Evolutionary conservation across 2,888 invertebrate genomes (phyloP), one percentile per base, ranked within the genome.

Genomic region (Drepana falcataria): DNA sequence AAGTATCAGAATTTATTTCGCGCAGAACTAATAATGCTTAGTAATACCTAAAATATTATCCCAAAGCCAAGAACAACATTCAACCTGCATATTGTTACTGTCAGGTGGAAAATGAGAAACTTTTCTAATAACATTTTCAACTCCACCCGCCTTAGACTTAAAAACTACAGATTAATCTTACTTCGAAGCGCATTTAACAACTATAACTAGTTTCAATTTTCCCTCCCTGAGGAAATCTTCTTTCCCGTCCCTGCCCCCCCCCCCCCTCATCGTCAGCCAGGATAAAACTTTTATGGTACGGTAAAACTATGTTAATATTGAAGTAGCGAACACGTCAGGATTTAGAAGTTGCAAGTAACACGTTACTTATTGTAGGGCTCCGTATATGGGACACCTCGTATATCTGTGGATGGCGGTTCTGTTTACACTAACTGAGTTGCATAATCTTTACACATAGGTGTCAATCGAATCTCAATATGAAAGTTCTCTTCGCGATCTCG

Each of bases 151-250:
- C 44, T 44, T 44, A 44, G 7, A 44, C 44, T 44, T 44, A 9
- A 44, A 44, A 44, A 44, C 9, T 44, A 44, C 44, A 9, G 44
- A 44, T 44, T 44, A 44, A 44, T 44, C 9, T 44, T 44, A 9
- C 44, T 44, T 44, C 9, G 44, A 44, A 9, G 37, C 5, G 9
- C 41, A 41, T 48, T 54, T 55, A 61, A 59, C 59, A 59, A 68
- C 63, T 63, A 64, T 48, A 61, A 55, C 60, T 58, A 64, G 53
- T 63, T 67, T 60, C 57, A 60, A 58, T 63, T 47, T 58, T 54
- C 47, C 48, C 60, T 54, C 47, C 37, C 53, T 55, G 40, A 52
- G 59, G 55, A 57, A 58, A 60, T 53, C 4, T 35, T 3, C n/a
- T 35, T 44, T 4, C 41, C 41, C 7, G 2, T 9, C 9, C 6